Evolutionary conservation across 2,888 invertebrate species (phyloP).

Genomic region (Drosophila phalerata): DNA sequence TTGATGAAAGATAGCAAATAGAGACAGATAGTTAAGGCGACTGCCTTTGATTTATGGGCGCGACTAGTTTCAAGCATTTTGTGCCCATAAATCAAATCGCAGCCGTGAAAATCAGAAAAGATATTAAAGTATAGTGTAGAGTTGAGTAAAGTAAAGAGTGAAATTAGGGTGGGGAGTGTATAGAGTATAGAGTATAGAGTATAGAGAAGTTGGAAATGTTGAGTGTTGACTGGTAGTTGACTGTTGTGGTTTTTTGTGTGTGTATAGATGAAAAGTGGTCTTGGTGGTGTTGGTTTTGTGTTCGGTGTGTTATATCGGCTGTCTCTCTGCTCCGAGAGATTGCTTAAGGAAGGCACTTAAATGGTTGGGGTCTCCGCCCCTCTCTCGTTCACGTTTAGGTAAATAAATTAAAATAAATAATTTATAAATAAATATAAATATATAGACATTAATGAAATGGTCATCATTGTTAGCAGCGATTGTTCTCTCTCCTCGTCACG

Average conservation of each 20-base stretch:
- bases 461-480: constrained; percentile 67
- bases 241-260: constrained; percentile 41
- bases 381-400: constrained; percentile 74
- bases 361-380: constrained; percentile 46
- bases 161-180: constrained; percentile 40
- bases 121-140: constrained; percentile 28
- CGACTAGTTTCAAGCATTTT: constrained; percentile 84
- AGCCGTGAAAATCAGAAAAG: constrained; percentile 52
- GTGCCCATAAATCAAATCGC: constrained; percentile 68
- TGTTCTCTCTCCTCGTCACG: constrained; percentile 67
- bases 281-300: constrained; percentile 45
- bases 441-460: constrained; percentile 73
- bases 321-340: constrained; percentile 54
- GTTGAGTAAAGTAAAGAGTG: constrained; percentile 36
- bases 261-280: constrained; percentile 62
- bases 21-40: constrained; percentile 48
- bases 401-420: constrained; percentile 85
- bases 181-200: constrained; percentile 25
- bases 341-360: constrained; percentile 73
- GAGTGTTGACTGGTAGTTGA: constrained; percentile 49
- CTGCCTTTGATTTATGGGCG: constrained; percentile 71
- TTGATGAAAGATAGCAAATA: constrained; percentile 45
- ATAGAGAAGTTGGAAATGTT: constrained; percentile 35
- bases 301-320: constrained; percentile 41
- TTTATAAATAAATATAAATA: constrained; percentile 82